Evolutionary conservation across 2,113 vertebrate genomes (phyloP).

Genomic region (Thamnophis sirtalis): DNA sequence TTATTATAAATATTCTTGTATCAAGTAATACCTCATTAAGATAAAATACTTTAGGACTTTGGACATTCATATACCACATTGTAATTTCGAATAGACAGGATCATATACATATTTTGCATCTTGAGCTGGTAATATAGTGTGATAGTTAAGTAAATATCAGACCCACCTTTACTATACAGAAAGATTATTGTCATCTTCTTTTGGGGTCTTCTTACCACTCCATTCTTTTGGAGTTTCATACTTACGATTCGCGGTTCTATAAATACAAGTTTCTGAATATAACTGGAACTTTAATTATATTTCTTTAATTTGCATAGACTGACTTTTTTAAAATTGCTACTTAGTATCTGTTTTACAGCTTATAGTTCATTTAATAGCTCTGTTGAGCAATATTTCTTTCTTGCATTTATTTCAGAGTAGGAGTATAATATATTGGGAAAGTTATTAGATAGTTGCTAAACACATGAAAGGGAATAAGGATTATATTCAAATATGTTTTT

Average conservation of each 20-base stretch:
- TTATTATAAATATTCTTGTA: neutral
- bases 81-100: neutral
- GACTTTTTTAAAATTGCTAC: neutral
- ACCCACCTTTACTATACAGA: neutral
- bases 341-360: neutral
- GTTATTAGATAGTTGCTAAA: neutral
- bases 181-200: neutral
- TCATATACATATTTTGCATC: neutral
- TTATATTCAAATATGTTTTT: slow-evolving; percentile 23
- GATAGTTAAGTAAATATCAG: neutral
- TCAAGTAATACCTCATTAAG: neutral
- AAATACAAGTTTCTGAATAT: neutral
- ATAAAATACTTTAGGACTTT: neutral
- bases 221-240: neutral
- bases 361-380: neutral
- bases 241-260: neutral
- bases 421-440: neutral
- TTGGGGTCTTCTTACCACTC: neutral
- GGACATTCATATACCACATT: neutral
- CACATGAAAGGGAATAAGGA: neutral
- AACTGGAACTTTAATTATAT: neutral
- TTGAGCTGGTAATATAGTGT: neutral
- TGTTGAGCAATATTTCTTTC: neutral
- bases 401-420: neutral
- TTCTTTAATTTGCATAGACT: neutral